Evolutionary conservation across 2,113 vertebrate genomes (phyloP).

Genomic region (Xiphophorus couchianus): DNA sequence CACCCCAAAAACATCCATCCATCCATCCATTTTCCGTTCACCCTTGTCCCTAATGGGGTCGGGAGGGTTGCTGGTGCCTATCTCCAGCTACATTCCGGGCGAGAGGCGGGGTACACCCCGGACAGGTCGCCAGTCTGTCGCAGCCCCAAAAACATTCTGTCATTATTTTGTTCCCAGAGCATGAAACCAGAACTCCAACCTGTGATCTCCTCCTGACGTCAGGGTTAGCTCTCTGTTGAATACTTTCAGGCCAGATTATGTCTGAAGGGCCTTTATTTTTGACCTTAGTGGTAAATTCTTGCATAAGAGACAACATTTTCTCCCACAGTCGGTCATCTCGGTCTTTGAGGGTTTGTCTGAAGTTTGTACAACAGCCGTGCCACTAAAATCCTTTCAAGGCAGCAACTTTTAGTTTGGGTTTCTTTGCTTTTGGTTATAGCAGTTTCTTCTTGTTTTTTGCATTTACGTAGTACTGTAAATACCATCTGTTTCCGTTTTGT

Average conservation of each 20-base stretch:
- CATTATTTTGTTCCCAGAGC: slow-evolving; percentile 42
- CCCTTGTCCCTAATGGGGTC: no score
- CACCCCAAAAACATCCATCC: slow-evolving; percentile 24
- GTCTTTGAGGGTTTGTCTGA: slow-evolving; percentile 16
- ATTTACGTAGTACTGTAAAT: neutral
- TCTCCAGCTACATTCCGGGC: no score
- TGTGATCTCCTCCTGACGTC: slow-evolving; percentile 62
- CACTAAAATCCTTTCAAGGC: neutral
- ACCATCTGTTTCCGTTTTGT: neutral
- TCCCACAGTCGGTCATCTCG: slow-evolving; percentile 3
- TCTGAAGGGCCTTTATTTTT: slow-evolving; percentile 32
- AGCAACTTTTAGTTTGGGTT: neutral
- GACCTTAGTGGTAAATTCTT: slow-evolving; percentile 15
- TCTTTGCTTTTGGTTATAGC: neutral
- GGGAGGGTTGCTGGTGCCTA: no score
- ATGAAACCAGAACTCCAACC: slow-evolving; percentile 41
- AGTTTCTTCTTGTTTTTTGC: neutral
- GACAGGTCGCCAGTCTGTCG: no score
- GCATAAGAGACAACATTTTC: neutral
- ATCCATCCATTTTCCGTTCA: no score
- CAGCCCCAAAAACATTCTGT: slow-evolving; percentile 24
- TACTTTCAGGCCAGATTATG: slow-evolving; percentile 25
- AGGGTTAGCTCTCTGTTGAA: slow-evolving; percentile 12
- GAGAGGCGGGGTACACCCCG: no score
- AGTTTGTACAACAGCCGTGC: neutral